Percentiles rank a stretch among this genome's conserved stretches.
These are phyloP conservation scores for Aphodius granarius DNA, from an alignment of 2,888 invertebrate species.

Conservation along the genomic window DNA sequence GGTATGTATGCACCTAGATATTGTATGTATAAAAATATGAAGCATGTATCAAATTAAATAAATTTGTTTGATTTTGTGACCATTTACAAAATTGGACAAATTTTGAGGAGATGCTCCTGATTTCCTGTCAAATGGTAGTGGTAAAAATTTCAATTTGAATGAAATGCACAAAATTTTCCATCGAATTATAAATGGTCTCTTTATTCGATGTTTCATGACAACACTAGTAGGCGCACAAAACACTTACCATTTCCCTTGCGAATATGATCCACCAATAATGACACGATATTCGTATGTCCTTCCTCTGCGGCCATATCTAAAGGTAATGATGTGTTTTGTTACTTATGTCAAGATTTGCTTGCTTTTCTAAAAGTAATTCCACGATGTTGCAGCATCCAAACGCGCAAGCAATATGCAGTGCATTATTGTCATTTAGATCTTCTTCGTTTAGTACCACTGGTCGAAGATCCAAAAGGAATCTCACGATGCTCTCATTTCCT, in stretches of 20 bases:
- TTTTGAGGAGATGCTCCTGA: too few relatives aligned
- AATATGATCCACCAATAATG: neutral
- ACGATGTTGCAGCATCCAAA: neutral
- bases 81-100: too few relatives aligned
- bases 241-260: neutral
- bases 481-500: neutral
- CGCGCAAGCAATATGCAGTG: neutral
- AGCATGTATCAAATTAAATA: too few relatives aligned
- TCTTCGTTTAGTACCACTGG: neutral
- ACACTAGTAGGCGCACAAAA: too few relatives aligned
- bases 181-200: too few relatives aligned
- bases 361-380: neutral
- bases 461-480: neutral
- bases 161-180: too few relatives aligned
- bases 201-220: too few relatives aligned
- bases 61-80: too few relatives aligned
- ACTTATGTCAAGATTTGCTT: neutral
- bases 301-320: neutral
- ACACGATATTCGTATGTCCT: neutral
- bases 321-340: neutral
- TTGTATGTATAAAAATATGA: too few relatives aligned
- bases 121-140: too few relatives aligned
- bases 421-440: neutral
- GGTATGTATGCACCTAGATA: too few relatives aligned
- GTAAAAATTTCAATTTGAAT: too few relatives aligned